Evolutionary conservation across 2,797 vertebrate species (phyloP), one percentile per base, ranked within the genome.

Genomic region (Microtus californicus): DNA sequence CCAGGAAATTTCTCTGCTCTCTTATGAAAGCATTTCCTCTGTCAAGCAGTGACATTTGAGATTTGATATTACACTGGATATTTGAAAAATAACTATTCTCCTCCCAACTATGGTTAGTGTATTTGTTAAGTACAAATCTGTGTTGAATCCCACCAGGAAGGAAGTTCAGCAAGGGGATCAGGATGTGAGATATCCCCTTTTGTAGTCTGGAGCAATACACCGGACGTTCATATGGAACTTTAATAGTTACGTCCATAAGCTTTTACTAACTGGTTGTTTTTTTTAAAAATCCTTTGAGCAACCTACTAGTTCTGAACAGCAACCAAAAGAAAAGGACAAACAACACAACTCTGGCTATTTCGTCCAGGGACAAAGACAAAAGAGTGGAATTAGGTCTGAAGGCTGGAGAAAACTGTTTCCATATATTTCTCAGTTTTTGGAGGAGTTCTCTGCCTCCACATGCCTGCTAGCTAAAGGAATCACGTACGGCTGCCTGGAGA

Each of bases 181-280:
- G 48, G 67, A 81, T 85, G 76, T 92, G 89, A 95, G 93, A 71
- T 91, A 31, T 67, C 90, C 51, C 82, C 14, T 74, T 83, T 25
- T 82, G 17, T 23, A 91, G 17, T 65, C 67, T 96, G 93, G 89
- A 78, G 61, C 80, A 91, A 80, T 54, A 87, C 37, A 59, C 40
- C 34, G 19, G 31, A 76, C 56, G 21, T 40, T 88, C 29, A 29
- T 76, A 69, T 9, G 87, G 74, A 82, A 45, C 21, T 87, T 77
- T 37, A 43, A 2, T 27, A n/a, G 74, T 95, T 85, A 63, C 83
- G 74, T 94, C 87, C 29, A 17, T 90, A 91, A 96, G 87, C 73
- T 95, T 95, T 94, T 90, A 56, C 9, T 83, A 80, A 89, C 94
- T 87, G 78, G 94, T 87, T 96, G 77, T 6, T 96, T 95, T 88